Percentiles rank a stretch among this genome's conserved stretches.
Evolutionary conservation across 2,113 vertebrate genomes (phyloP).

Genomic region (Vireo altiloquus): DNA sequence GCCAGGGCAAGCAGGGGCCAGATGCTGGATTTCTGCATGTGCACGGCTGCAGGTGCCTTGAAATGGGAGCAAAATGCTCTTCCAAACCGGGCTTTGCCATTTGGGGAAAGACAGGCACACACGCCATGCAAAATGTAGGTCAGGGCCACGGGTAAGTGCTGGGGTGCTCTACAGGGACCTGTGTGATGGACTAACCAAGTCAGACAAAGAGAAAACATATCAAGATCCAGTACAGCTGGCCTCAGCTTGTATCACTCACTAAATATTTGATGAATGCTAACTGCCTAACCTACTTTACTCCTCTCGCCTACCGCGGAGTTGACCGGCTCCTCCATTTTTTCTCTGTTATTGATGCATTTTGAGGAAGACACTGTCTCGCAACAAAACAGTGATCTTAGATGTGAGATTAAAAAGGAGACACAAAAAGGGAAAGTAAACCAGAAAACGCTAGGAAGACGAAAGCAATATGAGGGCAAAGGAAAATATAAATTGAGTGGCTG

Average conservation of each 20-base stretch:
- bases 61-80: not conserved
- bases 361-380: rapidly evolving
- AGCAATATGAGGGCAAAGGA: not conserved
- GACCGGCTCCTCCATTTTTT: not conserved
- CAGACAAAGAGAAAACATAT: not conserved
- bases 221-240: not conserved
- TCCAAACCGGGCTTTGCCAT: not conserved
- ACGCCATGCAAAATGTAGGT: rapidly evolving
- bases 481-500: not conserved
- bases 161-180: not conserved
- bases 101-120: rapidly evolving
- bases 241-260: not conserved
- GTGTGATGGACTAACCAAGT: not conserved
- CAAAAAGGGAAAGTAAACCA: not conserved
- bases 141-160: not conserved
- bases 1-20: not conserved
- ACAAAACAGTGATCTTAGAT: not conserved
- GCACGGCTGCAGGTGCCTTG: rapidly evolving
- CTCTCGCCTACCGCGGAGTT: rapidly evolving
- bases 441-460: not conserved
- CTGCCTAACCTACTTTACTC: constrained; percentile 1
- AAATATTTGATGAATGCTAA: constrained; percentile 17
- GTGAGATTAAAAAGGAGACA: not conserved
- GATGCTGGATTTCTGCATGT: not conserved
- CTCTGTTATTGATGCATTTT: not conserved